A percentile compares a stretch with the other conserved stretches of the same genome.
phyloP scores from a whole-genome alignment of 2,113 vertebrate genomes.

The Rhombomys opimus region DNA sequence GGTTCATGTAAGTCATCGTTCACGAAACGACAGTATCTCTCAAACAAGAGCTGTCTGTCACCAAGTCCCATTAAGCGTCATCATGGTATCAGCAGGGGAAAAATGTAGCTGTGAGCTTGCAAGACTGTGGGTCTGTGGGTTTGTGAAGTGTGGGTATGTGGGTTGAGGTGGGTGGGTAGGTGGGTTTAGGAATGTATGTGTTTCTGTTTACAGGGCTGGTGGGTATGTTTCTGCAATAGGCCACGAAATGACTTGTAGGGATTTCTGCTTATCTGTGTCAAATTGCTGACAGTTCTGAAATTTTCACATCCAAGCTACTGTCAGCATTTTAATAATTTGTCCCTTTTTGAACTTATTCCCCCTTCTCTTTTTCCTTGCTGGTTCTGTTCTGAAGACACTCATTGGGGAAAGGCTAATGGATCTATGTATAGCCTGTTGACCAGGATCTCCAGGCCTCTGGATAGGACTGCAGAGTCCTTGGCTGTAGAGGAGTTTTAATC shows the following conservation, averaged over 20 bases:
- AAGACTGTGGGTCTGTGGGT: neutral
- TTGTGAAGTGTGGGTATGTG: neutral
- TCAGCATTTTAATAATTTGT: neutral
- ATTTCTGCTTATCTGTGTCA: neutral
- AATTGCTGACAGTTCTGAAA: neutral
- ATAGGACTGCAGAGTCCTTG: neutral
- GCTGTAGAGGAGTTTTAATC: no score
- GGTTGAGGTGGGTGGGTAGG: neutral
- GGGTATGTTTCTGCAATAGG: neutral
- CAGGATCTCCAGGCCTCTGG: neutral
- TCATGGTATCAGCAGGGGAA: neutral
- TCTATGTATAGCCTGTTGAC: neutral
- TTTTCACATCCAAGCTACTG: neutral
- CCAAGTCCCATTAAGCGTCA: neutral
- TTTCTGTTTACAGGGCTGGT: neutral
- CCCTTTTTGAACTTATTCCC: neutral
- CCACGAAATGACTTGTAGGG: neutral
- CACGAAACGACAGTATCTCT: constrained; percentile 8
- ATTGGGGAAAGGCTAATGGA: neutral
- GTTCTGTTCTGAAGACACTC: neutral
- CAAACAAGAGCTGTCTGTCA: neutral
- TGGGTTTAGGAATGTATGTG: neutral
- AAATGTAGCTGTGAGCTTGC: neutral
- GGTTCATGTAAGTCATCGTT: constrained; percentile 1
- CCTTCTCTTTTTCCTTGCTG: neutral